Evolutionary conservation across 2,113 vertebrate genomes (phyloP), one percentile per base, ranked within the genome.

Genomic region (Lasiurus cinereus): DNA sequence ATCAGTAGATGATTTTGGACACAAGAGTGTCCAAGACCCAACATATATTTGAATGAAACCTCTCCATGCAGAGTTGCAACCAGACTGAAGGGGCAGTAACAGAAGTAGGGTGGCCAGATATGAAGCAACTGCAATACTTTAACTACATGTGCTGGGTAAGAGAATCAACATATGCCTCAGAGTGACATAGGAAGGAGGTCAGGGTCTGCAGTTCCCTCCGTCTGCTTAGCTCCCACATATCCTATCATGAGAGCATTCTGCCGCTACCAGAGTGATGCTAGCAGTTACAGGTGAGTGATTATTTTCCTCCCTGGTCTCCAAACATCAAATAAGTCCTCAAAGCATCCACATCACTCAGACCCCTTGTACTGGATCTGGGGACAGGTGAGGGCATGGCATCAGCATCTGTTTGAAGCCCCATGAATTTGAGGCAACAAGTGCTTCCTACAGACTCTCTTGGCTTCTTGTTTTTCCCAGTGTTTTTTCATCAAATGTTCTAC

Each of bases 321-420:
- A 91, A 54, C 13, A 33, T 29, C 50, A 7, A 59, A 14, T 10
- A 85, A 39, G 46, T 86, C 46, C n/a, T 67, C 27, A 27, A 21
- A 92, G 88, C 18, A 5, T 76, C 18, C 36, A 1, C 22, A 11
- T 33, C 29, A 33, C n/a, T 21, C 77, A 80, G 16, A n/a, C 7
- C 33, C 69, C 18, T 21, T 66, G 12, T 1, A 7, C 48, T 83
- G 19, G 29, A n/a, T 73, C 39, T 73, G 46, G 33, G 43, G 8
- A 31, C 50, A 14, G 24, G 21, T 2, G 9, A 0, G 4, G 29
- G 31, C 5, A 43, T 19, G 13, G 0, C 11, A 24, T 70, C 48
- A 16, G 0, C 14, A 24, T 66, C 48, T 64, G 11, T 36, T 15
- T 69, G 39, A 33, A 48, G 33, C 36, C 73, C 66, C 13, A 1